Percentiles rank a stretch among this genome's conserved stretches.
These are phyloP conservation scores for Nibea albiflora DNA, from an alignment of 2,113 vertebrate species.

Conservation along the genomic window DNA sequence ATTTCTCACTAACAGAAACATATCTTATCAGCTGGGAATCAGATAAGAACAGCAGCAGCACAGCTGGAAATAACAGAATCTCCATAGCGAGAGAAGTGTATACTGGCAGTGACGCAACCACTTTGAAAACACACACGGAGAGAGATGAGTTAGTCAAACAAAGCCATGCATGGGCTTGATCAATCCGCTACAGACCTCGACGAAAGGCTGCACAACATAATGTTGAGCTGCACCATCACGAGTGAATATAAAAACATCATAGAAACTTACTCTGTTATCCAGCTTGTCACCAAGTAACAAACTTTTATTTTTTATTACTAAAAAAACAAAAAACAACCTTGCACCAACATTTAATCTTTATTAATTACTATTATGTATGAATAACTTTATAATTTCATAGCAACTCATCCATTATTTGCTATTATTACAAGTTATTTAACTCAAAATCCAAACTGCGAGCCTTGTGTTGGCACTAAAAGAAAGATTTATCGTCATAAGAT, in stretches of 20 bases:
- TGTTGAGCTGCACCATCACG: not conserved
- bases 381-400: too few species aligned
- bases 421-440: not conserved
- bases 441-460: not conserved
- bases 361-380: too few species aligned
- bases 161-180: slow-evolving; percentile 55
- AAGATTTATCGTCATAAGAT: not conserved
- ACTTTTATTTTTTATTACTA: not conserved
- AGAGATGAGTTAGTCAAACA: slow-evolving; percentile 35
- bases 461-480: too few species aligned
- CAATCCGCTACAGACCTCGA: slow-evolving; percentile 10
- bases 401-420: not conserved
- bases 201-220: slow-evolving; percentile 23
- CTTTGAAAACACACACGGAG: slow-evolving; percentile 24
- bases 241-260: slow-evolving; percentile 1
- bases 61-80: slow-evolving; percentile 66
- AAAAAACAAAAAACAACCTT: not conserved
- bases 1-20: slow-evolving; percentile 36
- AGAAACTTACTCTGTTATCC: not conserved
- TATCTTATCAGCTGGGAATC: slow-evolving; percentile 63
- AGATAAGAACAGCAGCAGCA: slow-evolving; percentile 53
- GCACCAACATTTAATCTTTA: not conserved
- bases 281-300: not conserved
- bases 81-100: slow-evolving; percentile 43
- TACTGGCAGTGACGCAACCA: slow-evolving; percentile 48